Conservation (phyloP, 2,888 invertebrate species). For the Julus scandinavius region DNA sequence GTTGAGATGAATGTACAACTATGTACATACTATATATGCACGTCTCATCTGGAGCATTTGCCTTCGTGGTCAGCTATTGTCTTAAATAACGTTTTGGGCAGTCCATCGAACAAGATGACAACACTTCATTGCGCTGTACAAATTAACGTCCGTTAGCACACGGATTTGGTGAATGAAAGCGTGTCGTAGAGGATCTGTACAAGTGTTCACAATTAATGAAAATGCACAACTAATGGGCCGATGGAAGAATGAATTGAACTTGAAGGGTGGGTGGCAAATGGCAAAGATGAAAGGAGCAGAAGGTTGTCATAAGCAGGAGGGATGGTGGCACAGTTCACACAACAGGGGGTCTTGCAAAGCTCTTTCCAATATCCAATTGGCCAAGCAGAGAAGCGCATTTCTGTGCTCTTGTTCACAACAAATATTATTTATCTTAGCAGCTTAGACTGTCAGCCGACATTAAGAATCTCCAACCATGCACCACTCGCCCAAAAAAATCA, state of each 20-base stretch:
- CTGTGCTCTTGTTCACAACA: neutral
- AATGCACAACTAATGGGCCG: neutral
- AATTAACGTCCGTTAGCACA: neutral
- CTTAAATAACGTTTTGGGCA: neutral
- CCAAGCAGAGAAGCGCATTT: neutral
- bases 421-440: neutral
- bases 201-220: conserved; percentile 30
- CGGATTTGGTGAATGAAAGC: neutral
- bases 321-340: neutral
- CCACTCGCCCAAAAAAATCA: neutral
- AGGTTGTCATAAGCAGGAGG: neutral
- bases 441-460: neutral
- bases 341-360: neutral
- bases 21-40: neutral
- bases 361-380: conserved; percentile 3
- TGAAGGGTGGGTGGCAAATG: neutral
- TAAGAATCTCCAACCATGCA: neutral
- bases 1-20: neutral
- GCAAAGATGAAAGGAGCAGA: conserved; percentile 1
- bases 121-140: neutral
- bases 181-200: neutral
- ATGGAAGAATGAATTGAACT: neutral
- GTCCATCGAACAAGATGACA: neutral
- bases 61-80: neutral
- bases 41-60: neutral